These are phyloP conservation scores for Passerina amoena DNA, from an alignment of 2,113 vertebrate species.

Conservation along the genomic window DNA sequence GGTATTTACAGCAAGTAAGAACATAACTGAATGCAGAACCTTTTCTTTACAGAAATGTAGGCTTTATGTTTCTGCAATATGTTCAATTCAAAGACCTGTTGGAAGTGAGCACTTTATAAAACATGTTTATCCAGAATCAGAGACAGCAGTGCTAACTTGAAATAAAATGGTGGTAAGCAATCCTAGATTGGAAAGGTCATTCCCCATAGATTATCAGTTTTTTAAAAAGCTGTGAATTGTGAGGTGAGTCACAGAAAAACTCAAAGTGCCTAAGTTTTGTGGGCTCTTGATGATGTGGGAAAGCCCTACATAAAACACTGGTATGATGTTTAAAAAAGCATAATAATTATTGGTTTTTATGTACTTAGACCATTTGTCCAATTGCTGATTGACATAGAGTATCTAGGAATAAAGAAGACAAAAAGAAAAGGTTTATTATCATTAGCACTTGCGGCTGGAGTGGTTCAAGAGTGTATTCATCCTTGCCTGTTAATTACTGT, in stretches of 20 bases:
- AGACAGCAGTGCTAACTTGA: background rate
- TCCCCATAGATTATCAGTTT: background rate
- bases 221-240: background rate
- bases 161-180: background rate
- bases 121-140: background rate
- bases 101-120: background rate
- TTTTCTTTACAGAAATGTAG: background rate
- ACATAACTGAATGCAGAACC: background rate
- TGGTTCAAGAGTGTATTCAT: background rate
- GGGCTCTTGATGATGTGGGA: background rate
- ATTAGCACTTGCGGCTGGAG: background rate
- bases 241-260: background rate
- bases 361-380: background rate
- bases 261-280: background rate
- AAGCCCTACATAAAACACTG: background rate
- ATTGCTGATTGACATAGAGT: rapidly evolving
- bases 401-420: background rate
- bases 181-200: background rate
- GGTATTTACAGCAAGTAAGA: background rate
- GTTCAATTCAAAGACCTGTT: background rate
- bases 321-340: background rate
- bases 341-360: background rate
- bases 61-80: background rate
- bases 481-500: background rate
- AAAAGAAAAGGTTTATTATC: background rate